Evolutionary conservation across 2,888 invertebrate species (phyloP), one percentile per base, ranked within the genome.

Genomic region (Tipula vernalis): DNA sequence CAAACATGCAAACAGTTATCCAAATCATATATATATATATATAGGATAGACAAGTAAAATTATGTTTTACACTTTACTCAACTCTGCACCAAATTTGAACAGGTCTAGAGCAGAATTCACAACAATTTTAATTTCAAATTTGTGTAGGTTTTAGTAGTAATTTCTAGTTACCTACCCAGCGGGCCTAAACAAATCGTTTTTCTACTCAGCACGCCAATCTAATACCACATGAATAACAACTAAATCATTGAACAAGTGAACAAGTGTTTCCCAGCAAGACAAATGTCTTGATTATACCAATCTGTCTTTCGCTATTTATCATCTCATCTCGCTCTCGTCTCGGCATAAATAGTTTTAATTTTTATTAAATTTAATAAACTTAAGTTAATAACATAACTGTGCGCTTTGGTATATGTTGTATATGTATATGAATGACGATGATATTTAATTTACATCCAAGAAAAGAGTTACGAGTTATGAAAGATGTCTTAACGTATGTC

Each of bases 261-360:
- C 71, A 71, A 71, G 71, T 71, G 71, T 71, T 71, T 71, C 71
- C 28, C 71, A 71, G 71, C 71, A 71, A 71, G 71, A 71, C 28
- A 71, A 71, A 71, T 71, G 71, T 71, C 71, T 71, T 71, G 71
- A 71, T 71, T 71, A 71, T 71, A 71, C 71, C 71, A 71, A 71
- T 71, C 71, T 71, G 71, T 71, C 71, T 71, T 71, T 71, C 71
- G 71, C 71, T n/a, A 71, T 71, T 71, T 71, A 71, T 71, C 71
- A 71, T 71, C 28, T 28, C 28, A 28, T 28, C 71, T 57, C 71
- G 71, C 71, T 10, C 71, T 71, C 71, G 71, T 71, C 71, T 71
- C 71, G 71, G 71, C 71, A 71, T 28, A 71, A 71, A 71, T 71
- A 28, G 71, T 71, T 71, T 71, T 71, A 71, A 51, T 51, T 28